Conservation (phyloP, 2,113 vertebrate genomes). For the Dipodomys spectabilis region DNA sequence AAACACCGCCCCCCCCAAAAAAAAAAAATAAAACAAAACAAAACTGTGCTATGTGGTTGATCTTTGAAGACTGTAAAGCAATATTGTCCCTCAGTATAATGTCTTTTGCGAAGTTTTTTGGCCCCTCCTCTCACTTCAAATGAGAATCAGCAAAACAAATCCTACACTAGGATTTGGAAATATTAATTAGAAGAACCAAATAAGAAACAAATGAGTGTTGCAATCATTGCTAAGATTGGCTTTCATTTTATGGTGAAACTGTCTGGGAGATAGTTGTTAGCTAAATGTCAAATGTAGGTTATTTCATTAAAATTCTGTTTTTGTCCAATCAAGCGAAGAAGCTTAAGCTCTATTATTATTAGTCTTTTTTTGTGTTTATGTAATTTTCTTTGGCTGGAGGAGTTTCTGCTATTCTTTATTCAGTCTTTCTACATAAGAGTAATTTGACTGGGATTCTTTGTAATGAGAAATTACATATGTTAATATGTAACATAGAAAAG, state of each 20-base stretch:
- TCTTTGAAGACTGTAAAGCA: constrained; percentile 2
- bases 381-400: constrained; percentile 64
- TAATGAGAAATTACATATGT: constrained; percentile 53
- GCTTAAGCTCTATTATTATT: constrained; percentile 51
- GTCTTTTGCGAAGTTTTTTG: not conserved
- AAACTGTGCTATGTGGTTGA: not conserved
- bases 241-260: constrained; percentile 75
- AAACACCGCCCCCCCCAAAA: not conserved
- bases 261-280: constrained; percentile 69
- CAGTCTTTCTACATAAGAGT: not conserved
- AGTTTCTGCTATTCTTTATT: constrained; percentile 55
- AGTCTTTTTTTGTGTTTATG: constrained; percentile 54
- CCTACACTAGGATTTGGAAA: not conserved
- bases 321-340: constrained; percentile 73
- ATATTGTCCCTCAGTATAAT: constrained; percentile 14
- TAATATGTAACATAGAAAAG: not conserved
- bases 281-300: constrained; percentile 70
- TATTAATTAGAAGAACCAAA: constrained; percentile 51
- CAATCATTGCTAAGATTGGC: constrained; percentile 60
- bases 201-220: constrained; percentile 53
- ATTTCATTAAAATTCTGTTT: constrained; percentile 60
- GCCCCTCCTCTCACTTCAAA: not conserved
- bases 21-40: too few species aligned
- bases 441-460: constrained; percentile 31
- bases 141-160: constrained; percentile 54